A percentile compares a stretch with the other conserved stretches of the same genome.
phyloP scores from a whole-genome alignment of 2,888 invertebrate genomes.

The Aelia acuminata region DNA sequence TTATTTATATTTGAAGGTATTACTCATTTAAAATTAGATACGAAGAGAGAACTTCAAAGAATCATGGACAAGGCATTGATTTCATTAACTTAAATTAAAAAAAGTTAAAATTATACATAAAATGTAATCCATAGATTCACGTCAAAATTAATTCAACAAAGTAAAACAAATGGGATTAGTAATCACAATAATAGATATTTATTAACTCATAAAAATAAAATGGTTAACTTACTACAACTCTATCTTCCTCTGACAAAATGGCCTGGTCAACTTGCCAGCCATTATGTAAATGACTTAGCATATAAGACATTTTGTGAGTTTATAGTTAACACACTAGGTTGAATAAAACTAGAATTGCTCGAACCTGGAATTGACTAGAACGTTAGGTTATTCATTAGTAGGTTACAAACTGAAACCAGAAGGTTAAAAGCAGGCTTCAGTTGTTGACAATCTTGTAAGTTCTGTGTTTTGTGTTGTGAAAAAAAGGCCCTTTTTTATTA shows the following conservation, averaged over 20 bases:
- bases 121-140: too few species aligned
- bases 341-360: background rate
- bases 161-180: too few species aligned
- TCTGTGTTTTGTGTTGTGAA: background rate
- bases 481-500: background rate
- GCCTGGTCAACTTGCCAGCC: constrained; percentile 99
- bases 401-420: background rate
- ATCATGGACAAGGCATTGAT: too few species aligned
- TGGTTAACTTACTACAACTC: constrained; percentile 89
- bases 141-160: too few species aligned
- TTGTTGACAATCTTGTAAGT: background rate
- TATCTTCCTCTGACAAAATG: constrained; percentile 97
- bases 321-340: background rate
- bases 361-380: background rate
- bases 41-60: too few species aligned
- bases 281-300: constrained; percentile 99
- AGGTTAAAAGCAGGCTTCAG: background rate
- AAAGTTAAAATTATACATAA: too few species aligned
- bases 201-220: background rate
- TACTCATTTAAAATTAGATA: too few species aligned
- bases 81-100: too few species aligned
- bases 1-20: too few species aligned
- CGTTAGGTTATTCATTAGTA: background rate
- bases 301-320: constrained; percentile 78
- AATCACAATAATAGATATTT: background rate